phyloP scores from a whole-genome alignment of 2,113 vertebrate genomes.

The Acanthisitta chloris region DNA sequence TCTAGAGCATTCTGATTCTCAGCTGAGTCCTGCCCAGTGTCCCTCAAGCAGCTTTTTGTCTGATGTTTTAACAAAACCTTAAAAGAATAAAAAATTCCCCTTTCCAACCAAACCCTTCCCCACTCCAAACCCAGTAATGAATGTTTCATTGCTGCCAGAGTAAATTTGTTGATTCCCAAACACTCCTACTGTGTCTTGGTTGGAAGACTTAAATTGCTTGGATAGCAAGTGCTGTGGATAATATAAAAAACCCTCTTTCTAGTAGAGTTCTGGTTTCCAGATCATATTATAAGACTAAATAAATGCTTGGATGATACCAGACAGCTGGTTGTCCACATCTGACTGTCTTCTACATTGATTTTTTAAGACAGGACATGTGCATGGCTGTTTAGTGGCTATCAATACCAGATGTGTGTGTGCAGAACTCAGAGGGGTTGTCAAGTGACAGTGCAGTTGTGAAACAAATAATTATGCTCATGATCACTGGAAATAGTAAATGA shows the following conservation, averaged over 20 bases:
- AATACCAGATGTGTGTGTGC: background rate
- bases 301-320: background rate
- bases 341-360: background rate
- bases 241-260: background rate
- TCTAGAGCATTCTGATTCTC: background rate
- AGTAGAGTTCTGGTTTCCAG: conserved; percentile 5
- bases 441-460: conserved; percentile 10
- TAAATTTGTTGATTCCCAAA: conserved; percentile 23
- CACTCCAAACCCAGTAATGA: background rate
- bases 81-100: background rate
- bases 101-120: background rate
- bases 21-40: background rate
- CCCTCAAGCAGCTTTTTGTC: background rate
- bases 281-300: background rate
- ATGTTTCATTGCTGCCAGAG: background rate
- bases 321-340: background rate
- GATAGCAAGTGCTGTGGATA: background rate
- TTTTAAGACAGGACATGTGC: background rate
- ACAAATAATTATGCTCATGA: background rate
- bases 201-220: conserved; percentile 31
- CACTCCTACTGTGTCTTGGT: conserved; percentile 10
- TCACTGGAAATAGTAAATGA: conserved; percentile 7
- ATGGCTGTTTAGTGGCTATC: background rate
- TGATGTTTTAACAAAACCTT: background rate
- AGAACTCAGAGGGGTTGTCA: background rate